phyloP scores from a whole-genome alignment of 2,113 vertebrate genomes.

The Dinomys branickii region DNA sequence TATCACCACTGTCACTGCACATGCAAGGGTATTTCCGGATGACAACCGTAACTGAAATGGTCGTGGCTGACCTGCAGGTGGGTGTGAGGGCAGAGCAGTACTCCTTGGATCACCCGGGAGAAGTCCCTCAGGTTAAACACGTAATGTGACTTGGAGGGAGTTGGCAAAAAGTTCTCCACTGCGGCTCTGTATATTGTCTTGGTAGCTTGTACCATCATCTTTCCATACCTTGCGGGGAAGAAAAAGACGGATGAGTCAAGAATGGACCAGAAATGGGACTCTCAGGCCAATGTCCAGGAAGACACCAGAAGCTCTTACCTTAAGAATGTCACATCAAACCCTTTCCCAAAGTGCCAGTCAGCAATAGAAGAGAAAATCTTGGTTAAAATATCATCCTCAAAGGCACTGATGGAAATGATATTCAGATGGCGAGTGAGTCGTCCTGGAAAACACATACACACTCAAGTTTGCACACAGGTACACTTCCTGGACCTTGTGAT shows the following conservation, averaged over 20 bases:
- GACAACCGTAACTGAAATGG: neutral
- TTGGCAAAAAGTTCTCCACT: conserved; percentile 93
- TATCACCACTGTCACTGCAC: neutral
- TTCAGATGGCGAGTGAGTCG: conserved; percentile 95
- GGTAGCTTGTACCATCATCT: conserved; percentile 93
- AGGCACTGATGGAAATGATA: conserved; percentile 91
- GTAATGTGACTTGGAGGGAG: conserved; percentile 96
- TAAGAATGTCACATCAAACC: conserved; percentile 90
- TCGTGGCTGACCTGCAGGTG: conserved; percentile 90
- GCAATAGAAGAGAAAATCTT: conserved; percentile 93
- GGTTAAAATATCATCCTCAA: conserved; percentile 92
- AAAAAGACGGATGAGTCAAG: conserved; percentile 10
- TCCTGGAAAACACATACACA: conserved; percentile 83
- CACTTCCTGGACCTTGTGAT: neutral
- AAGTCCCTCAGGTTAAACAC: conserved; percentile 96
- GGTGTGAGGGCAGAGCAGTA: conserved; percentile 92
- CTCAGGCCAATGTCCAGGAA: neutral
- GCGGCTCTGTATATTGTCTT: conserved; percentile 91
- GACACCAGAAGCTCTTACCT: conserved; percentile 84
- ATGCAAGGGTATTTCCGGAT: neutral
- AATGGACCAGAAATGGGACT: neutral
- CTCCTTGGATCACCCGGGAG: conserved; percentile 92
- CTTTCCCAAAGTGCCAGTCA: conserved; percentile 95
- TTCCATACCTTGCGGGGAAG: conserved; percentile 88
- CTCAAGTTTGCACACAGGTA: neutral